A percentile compares a stretch with the other conserved stretches of the same genome.
Conservation (phyloP, 2,797 vertebrate genomes). For the Odontamblyopus lacepedii region DNA sequence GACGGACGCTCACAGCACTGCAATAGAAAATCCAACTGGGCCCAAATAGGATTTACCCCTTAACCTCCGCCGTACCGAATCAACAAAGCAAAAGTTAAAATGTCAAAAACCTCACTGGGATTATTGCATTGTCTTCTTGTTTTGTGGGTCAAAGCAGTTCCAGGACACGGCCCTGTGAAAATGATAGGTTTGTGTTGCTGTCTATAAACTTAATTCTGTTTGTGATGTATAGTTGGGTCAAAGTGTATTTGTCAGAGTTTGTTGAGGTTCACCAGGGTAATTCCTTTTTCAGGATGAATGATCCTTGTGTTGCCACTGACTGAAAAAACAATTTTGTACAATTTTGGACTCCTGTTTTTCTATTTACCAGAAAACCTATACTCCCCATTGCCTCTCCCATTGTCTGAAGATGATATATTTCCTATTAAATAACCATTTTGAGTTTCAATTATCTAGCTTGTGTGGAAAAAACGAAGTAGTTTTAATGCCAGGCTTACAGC, state of each 20-base stretch:
- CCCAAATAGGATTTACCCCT: slow-evolving; percentile 2
- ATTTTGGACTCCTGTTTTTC: neutral
- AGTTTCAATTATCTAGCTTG: neutral
- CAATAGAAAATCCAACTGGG: neutral
- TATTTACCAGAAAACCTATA: neutral
- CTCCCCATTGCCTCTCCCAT: neutral
- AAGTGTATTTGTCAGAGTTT: neutral
- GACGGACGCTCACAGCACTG: neutral
- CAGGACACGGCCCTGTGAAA: neutral
- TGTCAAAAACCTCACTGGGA: neutral
- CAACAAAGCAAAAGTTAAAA: neutral
- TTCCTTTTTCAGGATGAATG: neutral
- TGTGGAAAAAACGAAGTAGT: no score
- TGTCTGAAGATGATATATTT: neutral
- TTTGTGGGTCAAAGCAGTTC: neutral
- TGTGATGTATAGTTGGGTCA: neutral
- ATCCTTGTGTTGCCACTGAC: neutral
- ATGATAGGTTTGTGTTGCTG: neutral
- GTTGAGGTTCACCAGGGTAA: neutral
- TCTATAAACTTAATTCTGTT: slow-evolving; percentile 2
- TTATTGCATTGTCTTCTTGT: slow-evolving; percentile 1
- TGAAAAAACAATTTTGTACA: neutral
- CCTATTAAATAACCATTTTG: neutral
- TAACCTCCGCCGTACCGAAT: slow-evolving; percentile 1
- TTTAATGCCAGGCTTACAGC: no score